phyloP scores from a whole-genome alignment of 2,113 vertebrate species.

The Heterocephalus glaber region DNA sequence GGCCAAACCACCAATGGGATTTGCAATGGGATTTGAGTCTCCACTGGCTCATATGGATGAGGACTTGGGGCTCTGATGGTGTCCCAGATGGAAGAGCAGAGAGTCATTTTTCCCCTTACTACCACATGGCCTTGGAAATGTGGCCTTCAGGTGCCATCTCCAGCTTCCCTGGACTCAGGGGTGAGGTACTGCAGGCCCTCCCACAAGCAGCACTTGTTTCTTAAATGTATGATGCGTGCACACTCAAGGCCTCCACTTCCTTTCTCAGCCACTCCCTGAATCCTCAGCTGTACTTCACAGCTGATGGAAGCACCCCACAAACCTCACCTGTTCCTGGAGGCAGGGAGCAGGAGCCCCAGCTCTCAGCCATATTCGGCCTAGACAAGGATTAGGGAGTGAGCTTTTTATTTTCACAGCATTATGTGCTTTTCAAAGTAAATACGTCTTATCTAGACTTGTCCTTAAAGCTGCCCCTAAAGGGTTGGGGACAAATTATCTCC shows the following conservation, averaged over 20 bases:
- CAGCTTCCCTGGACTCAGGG: neutral
- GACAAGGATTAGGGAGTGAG: neutral
- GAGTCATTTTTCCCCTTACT: neutral
- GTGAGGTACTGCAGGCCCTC: neutral
- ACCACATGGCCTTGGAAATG: neutral
- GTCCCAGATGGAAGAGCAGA: neutral
- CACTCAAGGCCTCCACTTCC: neutral
- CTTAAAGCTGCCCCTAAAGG: neutral
- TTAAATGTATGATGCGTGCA: neutral
- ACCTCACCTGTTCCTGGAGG: neutral
- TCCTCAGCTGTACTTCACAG: neutral
- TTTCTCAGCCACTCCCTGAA: neutral
- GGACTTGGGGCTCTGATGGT: neutral
- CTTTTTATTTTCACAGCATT: neutral
- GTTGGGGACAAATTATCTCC: neutral
- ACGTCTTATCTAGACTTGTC: neutral
- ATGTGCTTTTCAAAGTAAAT: neutral
- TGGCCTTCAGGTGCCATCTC: neutral
- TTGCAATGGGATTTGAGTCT: neutral
- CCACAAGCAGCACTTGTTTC: neutral
- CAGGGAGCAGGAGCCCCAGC: neutral
- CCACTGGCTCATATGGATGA: neutral
- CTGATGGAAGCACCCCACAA: neutral
- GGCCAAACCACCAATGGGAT: neutral
- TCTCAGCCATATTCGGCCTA: neutral